Evolutionary conservation across 2,888 invertebrate species (phyloP).

Genomic region (Drosophila limbata): DNA sequence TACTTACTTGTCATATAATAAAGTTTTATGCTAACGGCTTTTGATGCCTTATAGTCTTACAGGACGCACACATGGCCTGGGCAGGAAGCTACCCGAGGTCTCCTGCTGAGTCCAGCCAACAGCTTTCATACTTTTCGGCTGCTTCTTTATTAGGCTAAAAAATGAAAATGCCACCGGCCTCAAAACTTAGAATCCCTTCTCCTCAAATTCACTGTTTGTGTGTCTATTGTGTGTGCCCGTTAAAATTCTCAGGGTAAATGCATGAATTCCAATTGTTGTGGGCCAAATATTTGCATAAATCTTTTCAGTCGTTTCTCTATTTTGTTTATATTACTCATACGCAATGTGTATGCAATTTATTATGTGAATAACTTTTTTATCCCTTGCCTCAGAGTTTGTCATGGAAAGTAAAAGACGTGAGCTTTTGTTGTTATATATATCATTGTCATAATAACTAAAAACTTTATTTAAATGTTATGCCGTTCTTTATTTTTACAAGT

Average conservation of each 20-base stretch:
- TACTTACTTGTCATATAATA: slow-evolving; percentile 78
- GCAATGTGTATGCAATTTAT: slow-evolving; percentile 57
- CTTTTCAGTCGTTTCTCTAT: slow-evolving; percentile 41
- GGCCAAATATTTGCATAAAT: slow-evolving; percentile 77
- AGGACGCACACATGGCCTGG: slow-evolving; percentile 59
- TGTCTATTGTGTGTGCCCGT: slow-evolving; percentile 65
- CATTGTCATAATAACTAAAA: slow-evolving; percentile 77
- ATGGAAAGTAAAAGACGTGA: slow-evolving; percentile 20
- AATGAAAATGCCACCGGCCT: slow-evolving; percentile 55
- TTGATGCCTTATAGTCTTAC: slow-evolving; percentile 61
- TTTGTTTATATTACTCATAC: slow-evolving; percentile 59
- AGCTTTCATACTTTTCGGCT: slow-evolving; percentile 52
- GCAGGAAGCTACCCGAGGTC: slow-evolving; percentile 29
- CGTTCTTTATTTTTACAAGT: slow-evolving; percentile 52
- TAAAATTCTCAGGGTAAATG: slow-evolving; percentile 72
- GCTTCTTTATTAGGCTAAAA: slow-evolving; percentile 76
- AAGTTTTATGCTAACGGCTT: slow-evolving; percentile 76
- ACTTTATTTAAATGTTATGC: slow-evolving; percentile 71
- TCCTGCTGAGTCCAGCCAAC: slow-evolving; percentile 53
- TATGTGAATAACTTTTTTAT: slow-evolving; percentile 42
- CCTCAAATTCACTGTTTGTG: slow-evolving; percentile 13
- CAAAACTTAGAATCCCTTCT: slow-evolving; percentile 30
- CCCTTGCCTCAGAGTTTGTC: slow-evolving; percentile 17
- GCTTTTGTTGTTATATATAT: slow-evolving; percentile 61
- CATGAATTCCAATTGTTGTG: slow-evolving; percentile 66